Evolutionary conservation across 1,140 invertebrate genomes (phyloP).

Genomic region (Leptinotarsa undecemlineata): DNA sequence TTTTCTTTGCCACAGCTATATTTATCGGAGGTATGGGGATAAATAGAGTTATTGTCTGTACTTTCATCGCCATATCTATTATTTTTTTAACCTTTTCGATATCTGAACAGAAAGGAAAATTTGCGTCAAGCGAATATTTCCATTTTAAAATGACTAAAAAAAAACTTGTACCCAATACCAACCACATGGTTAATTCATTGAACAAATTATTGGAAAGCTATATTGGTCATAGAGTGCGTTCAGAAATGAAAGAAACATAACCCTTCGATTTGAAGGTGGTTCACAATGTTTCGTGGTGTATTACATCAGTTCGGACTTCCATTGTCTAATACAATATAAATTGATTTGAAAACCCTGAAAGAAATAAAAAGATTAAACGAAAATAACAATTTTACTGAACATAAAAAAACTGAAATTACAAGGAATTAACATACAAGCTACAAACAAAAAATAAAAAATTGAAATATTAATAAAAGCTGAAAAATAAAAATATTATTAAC

Average conservation of each 20-base stretch:
- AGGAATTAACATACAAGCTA: too few species aligned
- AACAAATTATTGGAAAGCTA: not conserved
- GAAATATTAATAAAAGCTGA: too few species aligned
- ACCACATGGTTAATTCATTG: not conserved
- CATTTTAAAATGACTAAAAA: not conserved
- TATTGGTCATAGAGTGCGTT: not conserved
- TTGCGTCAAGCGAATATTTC: not conserved
- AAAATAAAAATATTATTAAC: too few species aligned
- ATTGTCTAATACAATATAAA: too few species aligned
- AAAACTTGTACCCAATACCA: not conserved
- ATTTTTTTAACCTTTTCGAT: not conserved
- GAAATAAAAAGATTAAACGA: too few species aligned
- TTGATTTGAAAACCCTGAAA: too few species aligned
- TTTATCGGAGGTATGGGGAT: not conserved
- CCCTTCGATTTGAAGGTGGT: too few species aligned
- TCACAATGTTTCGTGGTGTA: too few species aligned
- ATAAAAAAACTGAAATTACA: too few species aligned
- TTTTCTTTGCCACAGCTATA: not conserved
- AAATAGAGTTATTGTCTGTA: not conserved
- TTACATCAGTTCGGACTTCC: too few species aligned
- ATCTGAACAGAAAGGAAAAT: not conserved
- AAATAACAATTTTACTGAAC: too few species aligned
- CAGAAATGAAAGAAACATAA: not conserved
- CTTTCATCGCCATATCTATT: not conserved
- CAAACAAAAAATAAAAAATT: too few species aligned